These are phyloP conservation scores for Drosophila bipectinata DNA, from an alignment of 1,140 invertebrate genomes.

Conservation along the genomic window DNA sequence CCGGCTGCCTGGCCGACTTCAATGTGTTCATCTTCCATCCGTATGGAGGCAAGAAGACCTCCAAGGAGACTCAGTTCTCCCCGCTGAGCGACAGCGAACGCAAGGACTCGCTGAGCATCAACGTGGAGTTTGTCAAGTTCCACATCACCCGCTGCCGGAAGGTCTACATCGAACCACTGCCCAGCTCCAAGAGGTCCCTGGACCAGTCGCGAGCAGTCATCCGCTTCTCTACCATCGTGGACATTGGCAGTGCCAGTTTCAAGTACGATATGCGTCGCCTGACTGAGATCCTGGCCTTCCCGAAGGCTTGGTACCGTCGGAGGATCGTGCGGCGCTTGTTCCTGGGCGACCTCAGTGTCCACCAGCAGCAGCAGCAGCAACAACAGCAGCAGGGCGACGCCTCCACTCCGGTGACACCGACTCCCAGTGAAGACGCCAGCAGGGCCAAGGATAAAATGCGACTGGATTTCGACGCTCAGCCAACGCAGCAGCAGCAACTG, in stretches of 20 bases:
- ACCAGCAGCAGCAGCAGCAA: slow-evolving; percentile 64
- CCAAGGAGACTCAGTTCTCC: slow-evolving; percentile 93
- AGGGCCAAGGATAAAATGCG: slow-evolving; percentile 68
- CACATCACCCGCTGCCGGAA: slow-evolving; percentile 95
- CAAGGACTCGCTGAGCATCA: slow-evolving; percentile 97
- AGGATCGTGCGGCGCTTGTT: slow-evolving; percentile 96
- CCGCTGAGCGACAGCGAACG: slow-evolving; percentile 94
- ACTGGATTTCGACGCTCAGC: slow-evolving; percentile 57
- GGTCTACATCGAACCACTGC: slow-evolving; percentile 89
- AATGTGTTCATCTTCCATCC: slow-evolving; percentile 99
- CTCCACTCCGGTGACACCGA: slow-evolving; percentile 51
- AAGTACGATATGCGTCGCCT: slow-evolving; percentile 99
- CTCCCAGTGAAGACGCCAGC: slow-evolving; percentile 54
- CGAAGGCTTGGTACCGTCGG: slow-evolving; percentile 98
- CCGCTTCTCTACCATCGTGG: slow-evolving; percentile 96
- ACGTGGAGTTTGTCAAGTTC: slow-evolving; percentile 98
- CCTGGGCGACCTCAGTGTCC: slow-evolving; percentile 92
- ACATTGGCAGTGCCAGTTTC: slow-evolving; percentile 98
- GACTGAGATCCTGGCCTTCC: slow-evolving; percentile 98
- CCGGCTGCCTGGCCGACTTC: slow-evolving; percentile 97
- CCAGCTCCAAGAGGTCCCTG: slow-evolving; percentile 82
- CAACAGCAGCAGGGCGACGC: slow-evolving; percentile 51
- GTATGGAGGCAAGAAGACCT: slow-evolving; percentile 95
- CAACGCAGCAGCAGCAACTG: slow-evolving; percentile 42
- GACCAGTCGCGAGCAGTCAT: slow-evolving; percentile 91